A percentile compares a stretch with the other conserved stretches of the same genome.
Conservation (phyloP, 2,113 vertebrate species). For the Varanus komodoensis region DNA sequence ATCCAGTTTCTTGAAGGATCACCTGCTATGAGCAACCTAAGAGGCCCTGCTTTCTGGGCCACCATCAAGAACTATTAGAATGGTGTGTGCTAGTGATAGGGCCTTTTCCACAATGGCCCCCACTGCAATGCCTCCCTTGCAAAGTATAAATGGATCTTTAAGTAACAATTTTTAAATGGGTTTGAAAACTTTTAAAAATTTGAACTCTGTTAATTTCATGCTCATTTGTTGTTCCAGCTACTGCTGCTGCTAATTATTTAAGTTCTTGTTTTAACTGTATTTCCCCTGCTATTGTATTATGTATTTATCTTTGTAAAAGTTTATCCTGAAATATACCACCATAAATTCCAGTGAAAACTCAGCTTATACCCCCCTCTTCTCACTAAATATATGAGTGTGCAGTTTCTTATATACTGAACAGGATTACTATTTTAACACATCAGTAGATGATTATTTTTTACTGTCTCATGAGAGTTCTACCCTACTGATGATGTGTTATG, state of each 20-base stretch:
- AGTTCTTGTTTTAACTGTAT: neutral
- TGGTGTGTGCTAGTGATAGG: neutral
- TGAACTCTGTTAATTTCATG: neutral
- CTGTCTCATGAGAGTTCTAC: neutral
- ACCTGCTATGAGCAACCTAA: neutral
- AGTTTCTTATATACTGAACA: neutral
- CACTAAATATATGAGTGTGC: neutral
- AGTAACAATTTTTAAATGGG: neutral
- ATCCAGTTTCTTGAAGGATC: neutral
- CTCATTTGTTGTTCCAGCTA: neutral
- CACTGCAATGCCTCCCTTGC: neutral
- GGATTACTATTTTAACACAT: neutral
- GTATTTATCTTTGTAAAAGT: neutral
- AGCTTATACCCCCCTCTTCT: neutral
- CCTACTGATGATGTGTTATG: neutral
- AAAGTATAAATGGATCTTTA: neutral
- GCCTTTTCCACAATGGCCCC: neutral
- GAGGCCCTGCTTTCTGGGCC: neutral
- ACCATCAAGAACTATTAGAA: neutral
- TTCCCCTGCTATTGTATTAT: neutral
- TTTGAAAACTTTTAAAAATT: neutral
- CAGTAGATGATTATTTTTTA: neutral
- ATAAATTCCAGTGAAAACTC: neutral
- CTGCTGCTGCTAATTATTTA: neutral
- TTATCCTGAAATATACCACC: neutral